phyloP scores from a whole-genome alignment of 2,888 invertebrate genomes.

The Myopa tessellatipennis region DNA sequence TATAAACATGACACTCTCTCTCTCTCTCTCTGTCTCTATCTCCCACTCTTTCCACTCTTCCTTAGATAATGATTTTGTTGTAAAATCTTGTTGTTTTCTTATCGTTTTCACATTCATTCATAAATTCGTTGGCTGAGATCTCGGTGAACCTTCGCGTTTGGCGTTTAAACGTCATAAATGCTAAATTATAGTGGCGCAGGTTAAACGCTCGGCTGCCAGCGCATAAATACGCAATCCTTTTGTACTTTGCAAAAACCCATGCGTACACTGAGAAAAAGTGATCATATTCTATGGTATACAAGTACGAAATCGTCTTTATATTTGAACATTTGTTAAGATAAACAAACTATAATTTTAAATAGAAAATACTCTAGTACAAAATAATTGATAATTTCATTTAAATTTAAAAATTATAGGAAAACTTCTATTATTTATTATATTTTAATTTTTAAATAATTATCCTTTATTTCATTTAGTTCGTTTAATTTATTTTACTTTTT shows the following conservation, averaged over 20 bases:
- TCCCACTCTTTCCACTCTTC: neutral
- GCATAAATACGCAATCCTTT: constrained; percentile 62
- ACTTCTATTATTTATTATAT: too few species aligned
- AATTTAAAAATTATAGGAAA: too few species aligned
- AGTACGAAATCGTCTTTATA: neutral
- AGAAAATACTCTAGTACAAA: too few species aligned
- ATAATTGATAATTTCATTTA: too few species aligned
- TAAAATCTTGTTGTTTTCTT: constrained; percentile 66
- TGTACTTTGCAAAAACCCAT: constrained; percentile 37
- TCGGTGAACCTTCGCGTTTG: constrained; percentile 41
- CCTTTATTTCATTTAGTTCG: too few species aligned
- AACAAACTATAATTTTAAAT: too few species aligned
- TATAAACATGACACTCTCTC: constrained; percentile 2
- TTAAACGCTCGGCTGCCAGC: constrained; percentile 63
- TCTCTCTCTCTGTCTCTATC: too few species aligned
- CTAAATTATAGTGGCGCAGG: constrained; percentile 65
- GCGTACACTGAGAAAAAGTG: constrained; percentile 1
- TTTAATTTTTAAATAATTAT: too few species aligned
- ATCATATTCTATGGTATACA: too few species aligned
- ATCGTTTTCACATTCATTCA: constrained; percentile 50
- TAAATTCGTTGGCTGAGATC: neutral
- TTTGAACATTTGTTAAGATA: neutral
- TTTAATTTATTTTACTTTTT: too few species aligned
- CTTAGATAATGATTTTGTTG: constrained; percentile 62
- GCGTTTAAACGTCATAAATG: constrained; percentile 60